Percentiles rank a stretch among this genome's conserved stretches.
phyloP scores from a whole-genome alignment of 92 coral and sea anemone genomes.

The Porites lobata region DNA sequence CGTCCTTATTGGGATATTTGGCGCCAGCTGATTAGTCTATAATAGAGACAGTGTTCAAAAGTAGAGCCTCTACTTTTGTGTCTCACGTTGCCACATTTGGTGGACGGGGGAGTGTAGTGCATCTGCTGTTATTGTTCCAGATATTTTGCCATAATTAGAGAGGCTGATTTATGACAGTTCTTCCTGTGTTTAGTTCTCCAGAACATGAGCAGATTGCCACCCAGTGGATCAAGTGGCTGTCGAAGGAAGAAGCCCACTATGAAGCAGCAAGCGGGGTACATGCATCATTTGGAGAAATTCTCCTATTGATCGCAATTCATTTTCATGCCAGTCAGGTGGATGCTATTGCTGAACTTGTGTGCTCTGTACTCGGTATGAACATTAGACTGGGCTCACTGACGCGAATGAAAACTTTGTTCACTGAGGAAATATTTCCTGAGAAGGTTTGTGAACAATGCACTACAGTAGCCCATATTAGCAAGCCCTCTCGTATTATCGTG shows the following conservation, averaged over 20 bases:
- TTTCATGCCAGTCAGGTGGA: constrained; percentile 97
- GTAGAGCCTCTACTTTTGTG: too few relatives aligned
- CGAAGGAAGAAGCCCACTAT: constrained; percentile 91
- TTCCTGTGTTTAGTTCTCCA: constrained; percentile 69
- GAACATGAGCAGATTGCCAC: constrained; percentile 88
- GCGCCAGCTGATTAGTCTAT: too few relatives aligned
- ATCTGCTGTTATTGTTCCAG: not conserved
- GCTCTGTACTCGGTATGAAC: constrained; percentile 92
- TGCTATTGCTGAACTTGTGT: constrained; percentile 92
- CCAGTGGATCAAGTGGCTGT: constrained; percentile 89
- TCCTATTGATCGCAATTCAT: constrained; percentile 92
- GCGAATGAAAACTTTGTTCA: constrained; percentile 88
- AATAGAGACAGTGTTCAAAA: too few relatives aligned
- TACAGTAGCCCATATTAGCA: too few relatives aligned
- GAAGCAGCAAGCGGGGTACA: constrained; percentile 94
- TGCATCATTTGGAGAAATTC: constrained; percentile 96
- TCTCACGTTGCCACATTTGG: too few relatives aligned
- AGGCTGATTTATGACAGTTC: not conserved
- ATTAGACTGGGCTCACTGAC: constrained; percentile 87
- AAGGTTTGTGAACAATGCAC: constrained; percentile 64
- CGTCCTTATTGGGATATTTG: too few relatives aligned
- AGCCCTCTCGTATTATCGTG: too few relatives aligned
- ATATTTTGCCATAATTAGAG: not conserved
- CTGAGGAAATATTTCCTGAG: constrained; percentile 96
- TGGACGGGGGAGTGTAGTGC: too few relatives aligned